A percentile compares a stretch with the other conserved stretches of the same genome.
phyloP scores from a whole-genome alignment of 2,797 vertebrate genomes.

The Emys orbicularis region DNA sequence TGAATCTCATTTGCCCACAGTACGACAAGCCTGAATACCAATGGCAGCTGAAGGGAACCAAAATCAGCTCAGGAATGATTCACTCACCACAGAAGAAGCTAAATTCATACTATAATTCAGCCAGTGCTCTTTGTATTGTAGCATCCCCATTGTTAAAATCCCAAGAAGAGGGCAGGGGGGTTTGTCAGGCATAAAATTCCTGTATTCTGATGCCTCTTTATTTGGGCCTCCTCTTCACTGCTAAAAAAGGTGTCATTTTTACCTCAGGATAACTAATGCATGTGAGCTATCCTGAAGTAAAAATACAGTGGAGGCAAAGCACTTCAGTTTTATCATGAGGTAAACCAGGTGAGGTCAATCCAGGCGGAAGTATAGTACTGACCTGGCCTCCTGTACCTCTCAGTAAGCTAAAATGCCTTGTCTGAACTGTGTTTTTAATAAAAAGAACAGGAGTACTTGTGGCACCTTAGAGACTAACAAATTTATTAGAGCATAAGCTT shows the following conservation, averaged over 20 bases:
- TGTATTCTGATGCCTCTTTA: not conserved
- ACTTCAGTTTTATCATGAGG: not conserved
- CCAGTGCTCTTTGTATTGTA: not conserved
- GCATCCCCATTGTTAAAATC: not conserved
- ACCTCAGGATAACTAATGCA: not conserved
- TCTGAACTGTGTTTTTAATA: not conserved
- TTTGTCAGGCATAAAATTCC: rapidly evolving
- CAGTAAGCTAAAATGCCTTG: not conserved
- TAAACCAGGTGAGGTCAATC: not conserved
- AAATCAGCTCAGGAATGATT: not conserved
- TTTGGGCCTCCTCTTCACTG: not conserved
- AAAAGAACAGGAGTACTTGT: too few species aligned
- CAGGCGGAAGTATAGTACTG: rapidly evolving
- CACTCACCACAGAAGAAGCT: not conserved
- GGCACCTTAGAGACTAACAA: too few species aligned
- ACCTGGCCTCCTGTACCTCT: not conserved
- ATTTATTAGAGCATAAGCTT: too few species aligned
- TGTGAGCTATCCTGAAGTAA: not conserved
- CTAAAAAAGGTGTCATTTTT: not conserved
- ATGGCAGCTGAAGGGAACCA: not conserved
- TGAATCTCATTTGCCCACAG: not conserved
- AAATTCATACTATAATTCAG: not conserved
- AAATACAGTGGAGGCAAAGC: rapidly evolving
- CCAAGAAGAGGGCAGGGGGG: not conserved
- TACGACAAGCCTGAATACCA: not conserved